These are phyloP conservation scores for Sphaerophoria rueppellii DNA, from an alignment of 2,888 invertebrate species.

Conservation along the genomic window DNA sequence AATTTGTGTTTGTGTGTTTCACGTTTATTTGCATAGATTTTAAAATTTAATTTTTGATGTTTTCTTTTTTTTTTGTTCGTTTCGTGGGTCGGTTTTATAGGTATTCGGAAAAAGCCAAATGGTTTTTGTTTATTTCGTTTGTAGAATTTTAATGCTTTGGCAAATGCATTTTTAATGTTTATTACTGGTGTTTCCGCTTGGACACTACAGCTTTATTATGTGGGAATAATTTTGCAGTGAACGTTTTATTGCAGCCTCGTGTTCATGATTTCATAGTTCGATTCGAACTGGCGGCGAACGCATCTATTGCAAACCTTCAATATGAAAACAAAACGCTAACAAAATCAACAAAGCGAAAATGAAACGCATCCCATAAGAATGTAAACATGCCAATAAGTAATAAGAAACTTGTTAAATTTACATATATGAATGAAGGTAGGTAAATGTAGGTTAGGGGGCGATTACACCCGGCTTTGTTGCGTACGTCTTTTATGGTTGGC, in stretches of 20 bases:
- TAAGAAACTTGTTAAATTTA: too few relatives aligned
- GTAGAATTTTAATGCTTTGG: conserved; percentile 32
- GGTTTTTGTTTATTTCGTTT: conserved; percentile 45
- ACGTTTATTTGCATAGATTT: conserved; percentile 7
- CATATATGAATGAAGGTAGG: too few relatives aligned
- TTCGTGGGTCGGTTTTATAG: not conserved
- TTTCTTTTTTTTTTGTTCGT: not conserved
- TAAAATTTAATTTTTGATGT: conserved; percentile 31
- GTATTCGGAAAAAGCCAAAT: conserved; percentile 10
- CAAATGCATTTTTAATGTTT: conserved; percentile 51
- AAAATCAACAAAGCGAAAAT: too few relatives aligned
- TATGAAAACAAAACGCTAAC: too few relatives aligned
- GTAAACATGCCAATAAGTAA: too few relatives aligned
- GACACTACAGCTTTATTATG: conserved; percentile 30
- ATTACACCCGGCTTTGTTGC: too few relatives aligned
- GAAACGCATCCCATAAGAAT: too few relatives aligned
- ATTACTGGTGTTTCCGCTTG: conserved; percentile 53
- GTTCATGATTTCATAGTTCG: not conserved
- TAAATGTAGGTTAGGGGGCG: too few relatives aligned
- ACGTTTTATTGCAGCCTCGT: conserved; percentile 22
- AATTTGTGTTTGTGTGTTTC: conserved; percentile 14
- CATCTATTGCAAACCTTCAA: too few relatives aligned
- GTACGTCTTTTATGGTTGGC: too few relatives aligned
- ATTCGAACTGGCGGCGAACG: too few relatives aligned
- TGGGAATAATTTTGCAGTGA: not conserved